These are phyloP conservation scores for Halichondria panicea DNA, from an alignment of 37 sponge, comb jelly and placozoan genomes.

Conservation along the genomic window DNA sequence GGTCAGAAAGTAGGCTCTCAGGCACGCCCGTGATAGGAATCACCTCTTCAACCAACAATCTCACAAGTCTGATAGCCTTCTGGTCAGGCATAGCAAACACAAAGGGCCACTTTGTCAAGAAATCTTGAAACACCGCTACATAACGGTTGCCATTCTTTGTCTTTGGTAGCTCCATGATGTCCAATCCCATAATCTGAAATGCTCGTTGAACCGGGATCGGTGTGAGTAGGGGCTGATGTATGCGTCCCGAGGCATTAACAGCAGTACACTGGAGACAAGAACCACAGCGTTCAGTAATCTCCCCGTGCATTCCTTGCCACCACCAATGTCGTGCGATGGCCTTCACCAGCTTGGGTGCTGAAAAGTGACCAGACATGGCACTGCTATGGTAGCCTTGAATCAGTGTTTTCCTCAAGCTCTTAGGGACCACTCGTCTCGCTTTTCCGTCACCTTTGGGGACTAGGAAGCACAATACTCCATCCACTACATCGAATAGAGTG, in stretches of 20 bases:
- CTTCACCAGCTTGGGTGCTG: conserved; percentile 26
- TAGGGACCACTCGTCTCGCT: conserved; percentile 31
- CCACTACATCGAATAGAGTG: conserved; percentile 1
- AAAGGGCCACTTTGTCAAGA: conserved; percentile 36
- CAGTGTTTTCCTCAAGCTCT: conserved; percentile 12
- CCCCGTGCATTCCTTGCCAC: conserved; percentile 55
- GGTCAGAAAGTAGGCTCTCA: conserved; percentile 41
- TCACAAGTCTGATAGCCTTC: conserved; percentile 12
- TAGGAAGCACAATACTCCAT: conserved; percentile 24
- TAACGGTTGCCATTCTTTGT: conserved; percentile 26
- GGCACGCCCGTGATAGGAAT: conserved; percentile 49
- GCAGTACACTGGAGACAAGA: conserved; percentile 57
- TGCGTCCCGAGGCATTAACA: conserved; percentile 27
- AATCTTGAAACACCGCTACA: conserved; percentile 56
- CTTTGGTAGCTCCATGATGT: conserved; percentile 45
- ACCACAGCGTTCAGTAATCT: conserved; percentile 10
- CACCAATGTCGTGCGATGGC: conserved; percentile 41
- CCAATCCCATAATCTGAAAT: conserved; percentile 50
- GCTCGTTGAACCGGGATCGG: conserved; percentile 37
- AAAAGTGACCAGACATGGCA: conserved; percentile 47
- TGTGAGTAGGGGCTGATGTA: conserved; percentile 15
- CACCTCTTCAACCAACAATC: conserved; percentile 36
- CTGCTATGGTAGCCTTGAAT: conserved; percentile 44
- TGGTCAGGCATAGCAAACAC: conserved; percentile 46
- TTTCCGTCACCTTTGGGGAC: conserved; percentile 2